Percentiles rank a stretch among this genome's conserved stretches.
These are phyloP conservation scores for Phaedon cochleariae DNA, from an alignment of 2,888 invertebrate genomes.

Conservation along the genomic window DNA sequence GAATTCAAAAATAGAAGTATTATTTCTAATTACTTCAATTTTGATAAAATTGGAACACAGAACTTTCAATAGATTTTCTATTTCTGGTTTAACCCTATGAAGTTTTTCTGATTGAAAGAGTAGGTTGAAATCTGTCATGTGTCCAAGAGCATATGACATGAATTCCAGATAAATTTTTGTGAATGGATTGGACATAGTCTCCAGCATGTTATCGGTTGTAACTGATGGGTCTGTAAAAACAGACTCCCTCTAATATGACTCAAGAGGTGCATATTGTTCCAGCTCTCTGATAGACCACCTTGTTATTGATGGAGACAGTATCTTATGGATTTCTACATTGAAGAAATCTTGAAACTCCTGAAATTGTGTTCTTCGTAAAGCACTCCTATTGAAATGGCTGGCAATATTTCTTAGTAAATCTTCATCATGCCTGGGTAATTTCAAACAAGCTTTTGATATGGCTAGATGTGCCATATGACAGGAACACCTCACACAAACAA, in stretches of 20 bases:
- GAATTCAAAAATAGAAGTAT: no score
- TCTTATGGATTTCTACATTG: conserved; percentile 53
- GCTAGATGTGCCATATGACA: conserved; percentile 54
- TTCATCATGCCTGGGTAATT: conserved; percentile 48
- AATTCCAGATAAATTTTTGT: conserved; percentile 17
- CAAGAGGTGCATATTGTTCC: conserved; percentile 51
- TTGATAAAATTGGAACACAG: no score
- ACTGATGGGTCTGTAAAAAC: not conserved
- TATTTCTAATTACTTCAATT: no score
- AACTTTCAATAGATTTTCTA: no score
- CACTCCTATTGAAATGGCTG: conserved; percentile 42
- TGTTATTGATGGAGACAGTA: conserved; percentile 41
- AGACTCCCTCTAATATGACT: conserved; percentile 44
- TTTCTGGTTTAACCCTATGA: no score
- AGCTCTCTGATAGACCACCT: conserved; percentile 53
- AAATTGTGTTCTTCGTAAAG: conserved; percentile 36
- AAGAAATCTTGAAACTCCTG: no score
- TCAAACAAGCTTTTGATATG: conserved; percentile 52
- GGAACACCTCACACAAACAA: conserved; percentile 52
- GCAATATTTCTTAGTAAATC: conserved; percentile 46
- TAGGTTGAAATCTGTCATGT: conserved; percentile 15
- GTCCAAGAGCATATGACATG: conserved; percentile 13
- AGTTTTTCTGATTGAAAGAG: no score
- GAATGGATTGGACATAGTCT: conserved; percentile 14
- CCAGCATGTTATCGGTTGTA: not conserved